Conservation (phyloP, 2,888 invertebrate species). For the Venusia cambrica region DNA sequence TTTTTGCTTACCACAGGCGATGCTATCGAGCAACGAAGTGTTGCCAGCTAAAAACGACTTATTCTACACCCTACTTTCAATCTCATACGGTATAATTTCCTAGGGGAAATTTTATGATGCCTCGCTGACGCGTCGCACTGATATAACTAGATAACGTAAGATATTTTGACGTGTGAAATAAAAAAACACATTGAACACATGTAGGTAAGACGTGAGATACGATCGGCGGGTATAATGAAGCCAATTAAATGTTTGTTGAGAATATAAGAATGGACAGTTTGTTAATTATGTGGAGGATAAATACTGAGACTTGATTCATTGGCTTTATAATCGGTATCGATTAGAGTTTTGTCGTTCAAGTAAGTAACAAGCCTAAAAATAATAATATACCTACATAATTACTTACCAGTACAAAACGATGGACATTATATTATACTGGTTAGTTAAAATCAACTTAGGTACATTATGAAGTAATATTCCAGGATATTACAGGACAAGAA, state of each 20-base stretch:
- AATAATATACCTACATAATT: too few relatives aligned
- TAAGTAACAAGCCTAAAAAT: too few relatives aligned
- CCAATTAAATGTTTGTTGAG: constrained; percentile 32
- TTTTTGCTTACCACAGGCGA: constrained; percentile 46
- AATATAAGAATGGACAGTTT: constrained; percentile 31
- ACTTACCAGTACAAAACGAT: too few relatives aligned
- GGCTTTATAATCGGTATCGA: constrained; percentile 9
- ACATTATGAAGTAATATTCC: too few relatives aligned
- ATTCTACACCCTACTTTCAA: constrained; percentile 1
- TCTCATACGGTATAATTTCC: constrained; percentile 17
- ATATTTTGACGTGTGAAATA: constrained; percentile 61
- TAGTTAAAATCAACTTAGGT: too few relatives aligned
- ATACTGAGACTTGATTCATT: constrained; percentile 12
- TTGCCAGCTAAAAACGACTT: constrained; percentile 27
- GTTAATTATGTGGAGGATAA: constrained; percentile 21
- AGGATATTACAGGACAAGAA: too few relatives aligned
- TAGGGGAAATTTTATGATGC: constrained; percentile 18
- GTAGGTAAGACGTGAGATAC: constrained; percentile 40
- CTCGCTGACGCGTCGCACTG: constrained; percentile 50
- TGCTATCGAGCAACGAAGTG: constrained; percentile 51
- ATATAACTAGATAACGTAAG: constrained; percentile 54
- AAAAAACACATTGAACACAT: constrained; percentile 41
- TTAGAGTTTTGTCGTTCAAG: constrained; percentile 8
- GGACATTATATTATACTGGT: too few relatives aligned
- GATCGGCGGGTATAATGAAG: constrained; percentile 37